Conservation (phyloP, 2,888 invertebrate species). For the Elegia similella region DNA sequence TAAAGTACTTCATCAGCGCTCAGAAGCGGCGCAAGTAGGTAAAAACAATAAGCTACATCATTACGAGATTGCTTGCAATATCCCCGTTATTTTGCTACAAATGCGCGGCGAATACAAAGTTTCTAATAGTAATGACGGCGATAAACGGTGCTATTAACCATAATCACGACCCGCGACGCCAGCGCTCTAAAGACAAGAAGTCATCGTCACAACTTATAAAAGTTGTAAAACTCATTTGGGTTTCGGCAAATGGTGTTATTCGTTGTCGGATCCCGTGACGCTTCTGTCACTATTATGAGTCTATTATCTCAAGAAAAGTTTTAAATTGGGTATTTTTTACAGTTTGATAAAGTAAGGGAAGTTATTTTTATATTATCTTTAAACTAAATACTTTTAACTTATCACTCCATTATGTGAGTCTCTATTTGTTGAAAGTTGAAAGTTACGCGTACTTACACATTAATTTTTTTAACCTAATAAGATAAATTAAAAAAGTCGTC, state of each 20-base stretch:
- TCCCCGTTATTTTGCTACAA: conserved; percentile 27
- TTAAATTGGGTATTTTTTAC: conserved; percentile 5
- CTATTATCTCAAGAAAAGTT: conserved; percentile 1
- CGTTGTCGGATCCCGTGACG: conserved; percentile 26
- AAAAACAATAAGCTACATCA: conserved; percentile 18
- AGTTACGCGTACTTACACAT: too few species aligned
- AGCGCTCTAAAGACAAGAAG: conserved; percentile 44
- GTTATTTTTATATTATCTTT: too few species aligned
- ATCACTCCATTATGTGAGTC: too few species aligned
- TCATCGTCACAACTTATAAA: conserved; percentile 47
- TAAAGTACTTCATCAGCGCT: conserved; percentile 7
- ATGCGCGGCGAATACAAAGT: conserved; percentile 49
- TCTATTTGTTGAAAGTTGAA: too few species aligned
- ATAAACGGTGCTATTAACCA: conserved; percentile 66
- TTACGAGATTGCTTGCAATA: conserved; percentile 22
- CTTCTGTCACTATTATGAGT: conserved; percentile 11
- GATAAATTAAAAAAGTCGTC: too few species aligned
- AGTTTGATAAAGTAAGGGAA: too few species aligned
- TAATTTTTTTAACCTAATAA: too few species aligned
- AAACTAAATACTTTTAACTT: too few species aligned
- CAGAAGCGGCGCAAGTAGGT: conserved; percentile 5
- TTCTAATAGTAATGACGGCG: conserved; percentile 55
- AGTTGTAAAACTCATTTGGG: conserved; percentile 61
- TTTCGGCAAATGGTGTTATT: conserved; percentile 24
- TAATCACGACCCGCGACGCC: conserved; percentile 52